Base-by-base conservation (phyloP, 1,140 invertebrate genomes). In the Drosophila sp. region DNA sequence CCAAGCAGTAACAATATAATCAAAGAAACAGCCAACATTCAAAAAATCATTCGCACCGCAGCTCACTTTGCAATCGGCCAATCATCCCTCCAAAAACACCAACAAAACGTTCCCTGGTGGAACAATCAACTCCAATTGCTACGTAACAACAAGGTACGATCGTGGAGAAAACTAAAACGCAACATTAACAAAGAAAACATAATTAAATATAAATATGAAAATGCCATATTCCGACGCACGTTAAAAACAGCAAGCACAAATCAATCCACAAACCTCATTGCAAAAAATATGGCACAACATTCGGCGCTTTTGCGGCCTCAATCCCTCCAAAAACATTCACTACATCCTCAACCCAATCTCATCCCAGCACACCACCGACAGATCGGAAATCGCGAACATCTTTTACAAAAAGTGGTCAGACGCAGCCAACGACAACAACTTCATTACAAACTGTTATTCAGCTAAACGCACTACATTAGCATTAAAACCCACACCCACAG, bases 211-310 rank as follows among this genome's bases (percentile, higher is more conserved):
- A 66, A 17, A 17, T 17, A 17, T 17, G 17, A 17, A 17, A 17
- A 17, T 17, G 17, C 64, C 27, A 11, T 63, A 40, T 72, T 66
- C 33, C 61, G 32, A 40, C 54, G 64, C 55, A 60, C 55, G 27
- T 30, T 68, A 50, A 68, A 65, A 56, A 27, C n/a, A 54, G 11
- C 60, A 11, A 68, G 41, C 23, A 27, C 23, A 65, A 17, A 71
- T 71, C 4, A 71, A 71, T 57, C 55, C 55, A 25, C 47, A 27
- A 27, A 54, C 47, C 25, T 29, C 47, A 25, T 10, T 8, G 27
- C 47, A 25, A 25, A 27, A 54, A 54, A 54, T 50, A 23, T 54
- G 47, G 47, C 17, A 54, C 25, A 54, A 54, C 8, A 54, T 47
- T 47, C 41, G 41, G 1, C n/a, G 41, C 23, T 47, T 47, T 7